Evolutionary conservation across 2,797 vertebrate genomes (phyloP), one percentile per base, ranked within the genome.

Genomic region (Thunnus albacares): DNA sequence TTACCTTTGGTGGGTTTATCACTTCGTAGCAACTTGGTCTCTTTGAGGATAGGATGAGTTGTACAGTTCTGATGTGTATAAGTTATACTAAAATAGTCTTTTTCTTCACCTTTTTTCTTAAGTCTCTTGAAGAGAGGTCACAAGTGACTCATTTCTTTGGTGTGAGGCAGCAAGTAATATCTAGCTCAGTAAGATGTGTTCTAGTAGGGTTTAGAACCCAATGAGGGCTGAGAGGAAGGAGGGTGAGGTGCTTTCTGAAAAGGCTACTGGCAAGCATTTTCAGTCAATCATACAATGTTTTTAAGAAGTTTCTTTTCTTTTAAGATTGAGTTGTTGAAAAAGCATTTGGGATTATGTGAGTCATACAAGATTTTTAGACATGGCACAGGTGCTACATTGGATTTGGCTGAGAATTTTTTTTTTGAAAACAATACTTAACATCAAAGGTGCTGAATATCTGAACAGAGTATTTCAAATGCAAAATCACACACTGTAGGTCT

Each of bases 401-500:
- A 76, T 75, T 20, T 55, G 49, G 1, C 45, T 80, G 1, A 47
- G 55, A 58, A 18, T 49, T 49, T 47, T 67, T 76, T 71, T 71
- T 63, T 60, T 52, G 17, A 71, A 77, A 82, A 86, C 66, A 82
- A 85, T 82, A 53, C 76, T 81, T 84, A 81, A 87, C 75, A 81
- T 85, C 81, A 87, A 77, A 89, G 78, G 79, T 78, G 58, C 59
- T 77, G 61, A 81, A 82, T 77, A 70, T 66, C 65, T 69, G 33
- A 74, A 68, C 17, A n/a, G 56, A 63, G 45, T 71, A 61, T 71
- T 76, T 87, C 33, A 62, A 71, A 68, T 80, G 75, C 73, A 71
- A 55, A 77, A 72, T 64, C 24, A 15, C 17, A 69, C 28, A 52
- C 5, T 57, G 26, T 57, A n/a, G 51, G n/a, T 59, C 30, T 72